phyloP scores from a whole-genome alignment of 2,888 invertebrate genomes.

The Leptinotarsa haldemani region DNA sequence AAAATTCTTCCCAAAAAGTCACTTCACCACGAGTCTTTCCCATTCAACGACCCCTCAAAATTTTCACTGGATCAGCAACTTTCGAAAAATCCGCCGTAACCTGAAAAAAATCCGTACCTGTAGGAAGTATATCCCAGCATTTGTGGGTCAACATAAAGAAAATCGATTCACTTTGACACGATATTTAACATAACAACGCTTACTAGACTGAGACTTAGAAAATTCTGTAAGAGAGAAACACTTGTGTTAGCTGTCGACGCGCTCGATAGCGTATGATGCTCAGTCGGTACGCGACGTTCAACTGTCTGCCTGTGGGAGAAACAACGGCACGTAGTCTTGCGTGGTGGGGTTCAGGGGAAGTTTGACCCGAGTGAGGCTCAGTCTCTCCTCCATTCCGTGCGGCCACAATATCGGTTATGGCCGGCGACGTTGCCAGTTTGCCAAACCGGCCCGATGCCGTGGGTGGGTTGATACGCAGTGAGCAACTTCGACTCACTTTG shows the following conservation, averaged over 20 bases:
- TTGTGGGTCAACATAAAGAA: constrained; percentile 71
- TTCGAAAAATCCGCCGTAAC: constrained; percentile 18
- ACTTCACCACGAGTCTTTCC: neutral
- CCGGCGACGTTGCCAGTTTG: constrained; percentile 64
- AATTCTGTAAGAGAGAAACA: constrained; percentile 10
- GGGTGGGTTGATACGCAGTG: constrained; percentile 57
- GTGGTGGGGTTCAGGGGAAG: constrained; percentile 71
- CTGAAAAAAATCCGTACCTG: constrained; percentile 64
- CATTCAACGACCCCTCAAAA: constrained; percentile 5
- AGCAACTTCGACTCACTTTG: constrained; percentile 4
- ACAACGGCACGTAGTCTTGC: constrained; percentile 69
- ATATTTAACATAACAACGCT: constrained; percentile 47
- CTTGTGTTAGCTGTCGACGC: constrained; percentile 27
- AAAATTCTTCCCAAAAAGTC: constrained; percentile 5
- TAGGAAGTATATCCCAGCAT: constrained; percentile 78
- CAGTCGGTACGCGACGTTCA: constrained; percentile 58
- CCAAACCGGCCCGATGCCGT: constrained; percentile 61
- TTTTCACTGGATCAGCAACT: constrained; percentile 27
- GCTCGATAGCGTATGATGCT: constrained; percentile 47
- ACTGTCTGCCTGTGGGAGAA: constrained; percentile 71
- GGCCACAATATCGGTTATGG: constrained; percentile 69
- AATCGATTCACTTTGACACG: constrained; percentile 54
- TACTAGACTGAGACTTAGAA: constrained; percentile 33
- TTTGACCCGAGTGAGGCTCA: constrained; percentile 61
- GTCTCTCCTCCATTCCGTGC: constrained; percentile 66